Evolutionary conservation across 2,888 invertebrate genomes (phyloP), one percentile per base, ranked within the genome.

Genomic region (Acronicta alni): DNA sequence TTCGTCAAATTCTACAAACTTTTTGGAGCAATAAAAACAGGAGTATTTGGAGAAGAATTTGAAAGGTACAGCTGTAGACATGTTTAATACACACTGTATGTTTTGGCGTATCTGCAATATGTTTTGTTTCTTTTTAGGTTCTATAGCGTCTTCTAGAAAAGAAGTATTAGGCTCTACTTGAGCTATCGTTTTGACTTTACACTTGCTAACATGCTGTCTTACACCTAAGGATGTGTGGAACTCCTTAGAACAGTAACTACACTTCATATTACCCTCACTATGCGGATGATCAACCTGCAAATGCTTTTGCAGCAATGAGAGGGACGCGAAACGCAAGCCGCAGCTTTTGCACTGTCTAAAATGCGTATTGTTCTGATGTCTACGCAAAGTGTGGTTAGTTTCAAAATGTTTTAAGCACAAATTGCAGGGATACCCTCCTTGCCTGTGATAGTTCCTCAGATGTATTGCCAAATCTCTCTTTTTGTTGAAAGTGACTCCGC

Each of bases 31-130:
- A 71, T 91, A 90, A 66, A 93, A 94, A 52, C 93, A 94, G 1
- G 86, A 84, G 51, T 81, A 93, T 57, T 88, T 90, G 0, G 89
- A 85, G 60, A 91, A 89, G 63, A 91, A 94, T 63, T 89, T 89
- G 47, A 94, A 94, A 0, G 93, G 93, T 3, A 89, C 68, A 0
- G 91, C 93, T 0, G 91, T 92, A 0, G 94, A 92, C 91, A 90
- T 92, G 61, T 93, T 93, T 0, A 93, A 67, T 1, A 94, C 88
- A 51, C 85, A 88, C 56, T 86, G 85, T 37, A 94, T 93, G 57
- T 94, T 93, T 56, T 87, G 81, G 15, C 93, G 74, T 10, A 93
- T 90, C 72, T 86, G 87, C n/a, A 74, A 35, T 0, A 89, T 72
- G 23, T 92, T 88, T 48, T 85, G 87, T 44, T 88, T 87, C 63